Conservation (phyloP, 2,888 invertebrate species). For the Phortica magna region DNA sequence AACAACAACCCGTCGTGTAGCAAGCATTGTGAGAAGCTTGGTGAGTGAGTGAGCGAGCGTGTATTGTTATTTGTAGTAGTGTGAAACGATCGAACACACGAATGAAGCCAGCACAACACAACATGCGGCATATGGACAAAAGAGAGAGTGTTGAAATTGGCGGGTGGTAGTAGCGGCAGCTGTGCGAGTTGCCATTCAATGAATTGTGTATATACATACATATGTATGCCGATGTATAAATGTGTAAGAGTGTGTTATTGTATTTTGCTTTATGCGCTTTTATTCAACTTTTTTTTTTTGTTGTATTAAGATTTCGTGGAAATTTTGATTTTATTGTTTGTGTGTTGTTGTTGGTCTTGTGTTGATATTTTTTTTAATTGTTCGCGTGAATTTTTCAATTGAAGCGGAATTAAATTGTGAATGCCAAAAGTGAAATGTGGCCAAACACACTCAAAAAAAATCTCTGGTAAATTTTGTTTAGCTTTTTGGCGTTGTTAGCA, state of each 20-base stretch:
- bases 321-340: conserved; percentile 50
- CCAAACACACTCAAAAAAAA: conserved; percentile 55
- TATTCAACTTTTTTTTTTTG: conserved; percentile 46
- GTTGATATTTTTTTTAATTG: conserved; percentile 67
- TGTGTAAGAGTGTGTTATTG: conserved; percentile 44
- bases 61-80: conserved; percentile 1
- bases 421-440: conserved; percentile 70
- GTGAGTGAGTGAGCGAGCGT: background rate
- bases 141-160: conserved; percentile 55
- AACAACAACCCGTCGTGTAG: conserved; percentile 34
- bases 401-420: conserved; percentile 57
- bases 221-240: background rate
- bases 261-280: conserved; percentile 32
- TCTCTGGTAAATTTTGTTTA: conserved; percentile 15
- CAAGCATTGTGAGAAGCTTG: background rate
- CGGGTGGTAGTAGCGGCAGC: conserved; percentile 53
- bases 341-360: conserved; percentile 40
- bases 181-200: conserved; percentile 64
- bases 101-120: conserved; percentile 40
- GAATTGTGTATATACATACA: conserved; percentile 48
- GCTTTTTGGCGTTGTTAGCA: conserved; percentile 33
- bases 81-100: conserved; percentile 23
- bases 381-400: conserved; percentile 75
- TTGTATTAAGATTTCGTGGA: conserved; percentile 59
- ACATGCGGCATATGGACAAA: conserved; percentile 45